Base-by-base conservation (phyloP, 2,888 invertebrate species). In the Calameuta pallipes region DNA sequence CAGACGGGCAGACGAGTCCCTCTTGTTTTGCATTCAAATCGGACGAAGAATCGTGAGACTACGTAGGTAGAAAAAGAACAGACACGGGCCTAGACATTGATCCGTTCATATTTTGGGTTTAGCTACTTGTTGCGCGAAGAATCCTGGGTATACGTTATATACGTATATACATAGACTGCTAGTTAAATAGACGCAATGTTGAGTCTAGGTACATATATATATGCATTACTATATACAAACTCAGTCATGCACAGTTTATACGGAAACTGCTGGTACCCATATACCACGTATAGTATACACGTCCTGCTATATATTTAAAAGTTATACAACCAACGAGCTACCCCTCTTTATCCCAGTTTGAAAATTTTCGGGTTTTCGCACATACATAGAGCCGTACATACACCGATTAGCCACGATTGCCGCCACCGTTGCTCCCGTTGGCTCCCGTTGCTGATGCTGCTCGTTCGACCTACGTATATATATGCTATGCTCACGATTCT, bases 81-180 rank as follows among this genome's bases (percentile, higher is more conserved):
- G 76, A 2, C 30, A 56, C 12, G 73, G 73, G 33, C 13, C 69
- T 78, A 73, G 31, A 31, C 71, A 9, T 33, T 71, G 71, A 77
- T 80, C 82, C 83, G 86, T 82, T 85, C 85, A 89, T 87, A 89
- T 89, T 89, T 88, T 82, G 86, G 87, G 83, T 85, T 84, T 85
- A 85, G 80, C 88, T 85, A 88, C 88, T 88, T 87, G 86, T 87
- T 88, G 87, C 88, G 80, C 86, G 83, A 81, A 81, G 56, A 56
- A 56, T 30, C 15, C 35, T 73, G 23, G 23, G 23, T 37, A 30
- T 33, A 75, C 75, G 35, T 23, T 41, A 56, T 23, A 75, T 33
- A 69, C 12, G 33, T 68, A 78, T 35, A 68, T 41, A 70, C 70
- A 74, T 15, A 75, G 73, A 36, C 41, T 75, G 56, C 75, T 69